Conservation (phyloP, 2,888 invertebrate genomes). For the Autographa gamma region DNA sequence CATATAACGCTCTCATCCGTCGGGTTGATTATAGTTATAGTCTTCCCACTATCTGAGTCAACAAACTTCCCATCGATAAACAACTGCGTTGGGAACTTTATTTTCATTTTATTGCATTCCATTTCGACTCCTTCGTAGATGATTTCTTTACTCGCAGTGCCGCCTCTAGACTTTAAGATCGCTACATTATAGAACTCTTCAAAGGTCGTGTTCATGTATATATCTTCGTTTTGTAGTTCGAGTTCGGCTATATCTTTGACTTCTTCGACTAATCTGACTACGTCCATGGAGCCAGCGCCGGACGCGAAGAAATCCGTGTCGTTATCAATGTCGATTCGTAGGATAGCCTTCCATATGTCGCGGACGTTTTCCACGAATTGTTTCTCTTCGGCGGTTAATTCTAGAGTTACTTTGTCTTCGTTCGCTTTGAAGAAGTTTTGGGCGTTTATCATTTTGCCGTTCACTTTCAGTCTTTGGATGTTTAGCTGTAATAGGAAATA, state of each 20-base stretch:
- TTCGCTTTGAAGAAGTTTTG: conserved; percentile 92
- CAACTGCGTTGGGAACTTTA: conserved; percentile 96
- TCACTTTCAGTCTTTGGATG: conserved; percentile 93
- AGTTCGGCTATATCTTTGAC: conserved; percentile 94
- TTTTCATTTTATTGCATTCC: conserved; percentile 94
- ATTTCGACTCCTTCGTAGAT: conserved; percentile 93
- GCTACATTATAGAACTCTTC: conserved; percentile 93
- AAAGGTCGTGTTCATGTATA: conserved; percentile 97
- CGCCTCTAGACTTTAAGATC: conserved; percentile 91
- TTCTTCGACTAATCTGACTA: conserved; percentile 97
- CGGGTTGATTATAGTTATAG: conserved; percentile 93
- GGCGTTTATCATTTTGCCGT: conserved; percentile 94
- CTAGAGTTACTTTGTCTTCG: conserved; percentile 87
- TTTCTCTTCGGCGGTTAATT: conserved; percentile 93
- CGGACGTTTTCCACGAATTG: conserved; percentile 90
- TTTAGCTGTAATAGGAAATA: conserved; percentile 89
- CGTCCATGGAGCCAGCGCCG: conserved; percentile 99
- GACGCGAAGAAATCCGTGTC: conserved; percentile 97
- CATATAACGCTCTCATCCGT: conserved; percentile 94
- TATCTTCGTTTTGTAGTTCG: conserved; percentile 95
- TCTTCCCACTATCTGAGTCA: conserved; percentile 91
- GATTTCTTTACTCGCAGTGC: conserved; percentile 85
- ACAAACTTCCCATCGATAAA: conserved; percentile 97
- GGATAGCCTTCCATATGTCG: conserved; percentile 95
- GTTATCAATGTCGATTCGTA: conserved; percentile 92